Percentiles rank a stretch among this genome's conserved stretches.
Conservation (phyloP, 2,888 invertebrate genomes). For the Tetramorium bicarinatum region DNA sequence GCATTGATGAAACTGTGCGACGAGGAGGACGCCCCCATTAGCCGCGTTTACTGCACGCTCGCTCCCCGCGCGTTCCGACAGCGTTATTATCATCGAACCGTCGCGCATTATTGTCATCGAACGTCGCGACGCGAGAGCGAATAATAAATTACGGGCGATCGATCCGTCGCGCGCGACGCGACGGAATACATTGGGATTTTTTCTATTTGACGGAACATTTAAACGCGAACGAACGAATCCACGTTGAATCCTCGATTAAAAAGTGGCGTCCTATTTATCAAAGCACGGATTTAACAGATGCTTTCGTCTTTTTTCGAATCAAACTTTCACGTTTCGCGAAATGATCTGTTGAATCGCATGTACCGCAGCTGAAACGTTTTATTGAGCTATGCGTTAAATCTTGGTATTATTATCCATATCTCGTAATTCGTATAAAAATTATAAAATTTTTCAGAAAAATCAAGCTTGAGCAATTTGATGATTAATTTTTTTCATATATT, state of each 20-base stretch:
- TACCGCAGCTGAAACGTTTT: background rate
- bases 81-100: slow-evolving; percentile 54
- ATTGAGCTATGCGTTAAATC: background rate
- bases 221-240: slow-evolving; percentile 7
- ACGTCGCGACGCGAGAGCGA: slow-evolving; percentile 50
- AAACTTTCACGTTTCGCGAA: background rate
- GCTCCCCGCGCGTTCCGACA: background rate
- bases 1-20: slow-evolving; percentile 69
- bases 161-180: slow-evolving; percentile 25
- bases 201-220: slow-evolving; percentile 28
- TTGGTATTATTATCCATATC: background rate
- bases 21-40: slow-evolving; percentile 51
- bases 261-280: slow-evolving; percentile 8
- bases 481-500: background rate
- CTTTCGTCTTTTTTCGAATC: background rate
- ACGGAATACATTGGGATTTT: slow-evolving; percentile 27
- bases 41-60: slow-evolving; percentile 43
- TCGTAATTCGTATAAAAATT: background rate
- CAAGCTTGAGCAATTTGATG: background rate
- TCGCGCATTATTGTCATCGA: slow-evolving; percentile 53
- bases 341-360: background rate
- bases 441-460: background rate
- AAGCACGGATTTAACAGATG: background rate
- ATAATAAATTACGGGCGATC: slow-evolving; percentile 51
- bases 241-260: slow-evolving; percentile 20